Percentiles rank a stretch among this genome's conserved stretches.
These are phyloP conservation scores for Apeltes quadracus DNA, from an alignment of 2,113 vertebrate species.

Conservation along the genomic window DNA sequence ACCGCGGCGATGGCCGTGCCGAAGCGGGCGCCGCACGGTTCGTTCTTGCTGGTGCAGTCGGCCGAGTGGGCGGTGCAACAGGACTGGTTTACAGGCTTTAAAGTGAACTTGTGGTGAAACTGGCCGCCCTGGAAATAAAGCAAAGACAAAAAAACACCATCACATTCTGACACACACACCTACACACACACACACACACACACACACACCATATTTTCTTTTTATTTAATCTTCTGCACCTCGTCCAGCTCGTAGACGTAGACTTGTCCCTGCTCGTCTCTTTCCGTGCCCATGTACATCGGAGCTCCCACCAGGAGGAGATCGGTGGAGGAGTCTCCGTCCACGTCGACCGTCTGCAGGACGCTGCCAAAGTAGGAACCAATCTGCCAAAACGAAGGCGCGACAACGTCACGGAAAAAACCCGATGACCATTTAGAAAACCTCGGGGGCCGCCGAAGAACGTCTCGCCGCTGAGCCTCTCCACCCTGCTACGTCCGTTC, in stretches of 20 bases:
- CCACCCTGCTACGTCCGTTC: background rate
- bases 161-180: background rate
- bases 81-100: constrained; percentile 89
- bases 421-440: background rate
- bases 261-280: constrained; percentile 93
- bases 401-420: background rate
- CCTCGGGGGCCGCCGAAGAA: background rate
- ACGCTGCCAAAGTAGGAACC: constrained; percentile 96
- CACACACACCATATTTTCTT: background rate
- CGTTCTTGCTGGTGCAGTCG: constrained; percentile 82
- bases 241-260: constrained; percentile 88
- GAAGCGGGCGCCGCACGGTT: constrained; percentile 92
- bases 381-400: constrained; percentile 78
- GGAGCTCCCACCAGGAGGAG: constrained; percentile 92
- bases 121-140: constrained; percentile 70
- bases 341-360: constrained; percentile 88
- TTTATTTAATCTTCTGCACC: constrained; percentile 70
- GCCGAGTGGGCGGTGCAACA: constrained; percentile 84
- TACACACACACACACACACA: background rate
- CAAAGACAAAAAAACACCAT: background rate
- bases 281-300: constrained; percentile 95
- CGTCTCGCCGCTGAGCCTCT: background rate
- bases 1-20: constrained; percentile 95
- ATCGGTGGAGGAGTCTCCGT: constrained; percentile 88
- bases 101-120: constrained; percentile 87